Evolutionary conservation across 53 echinoderm and acorn worm genomes (phyloP), one percentile per base, ranked within the genome.

Genomic region (Echinarachnius parma): DNA sequence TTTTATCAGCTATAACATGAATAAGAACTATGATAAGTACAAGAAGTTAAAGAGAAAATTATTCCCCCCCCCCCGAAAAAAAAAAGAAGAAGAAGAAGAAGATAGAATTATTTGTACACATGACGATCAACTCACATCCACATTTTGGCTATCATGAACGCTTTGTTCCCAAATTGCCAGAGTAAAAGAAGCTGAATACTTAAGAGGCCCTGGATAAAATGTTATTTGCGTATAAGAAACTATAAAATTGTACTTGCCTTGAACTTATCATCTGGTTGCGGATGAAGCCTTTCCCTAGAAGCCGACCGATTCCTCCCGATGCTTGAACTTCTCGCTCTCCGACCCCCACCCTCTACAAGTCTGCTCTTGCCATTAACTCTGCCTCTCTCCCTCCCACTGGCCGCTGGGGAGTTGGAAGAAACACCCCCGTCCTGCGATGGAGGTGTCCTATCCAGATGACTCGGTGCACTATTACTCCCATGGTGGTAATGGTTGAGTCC

Each of bases 271-370:
- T 65, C 26, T 28, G 26, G 31, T 29, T 30, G 65, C 45, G 13
- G 59, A 21, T 45, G 55, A 27, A n/a, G 83, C 63, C 35, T 60
- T 57, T 28, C 86, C 34, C 81, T 66, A 14, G 83, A 83, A 3
- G 48, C 18, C 9, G 78, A 81, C 1, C 61, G 37, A 48, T 62
- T 75, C 35, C 92, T 80, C 28, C 77, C 78, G 3, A 37, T 50
- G 31, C 91, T 87, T 14, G 72, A 57, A 58, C 87, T 87, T 34
- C 87, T 69, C 5, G 33, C 64, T 56, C 87, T 80, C 24, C 83
- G 77, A 5, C 75, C 35, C 4, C 28, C 36, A 28, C 24, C 46
- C 21, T 2, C 23, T 21, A 18, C 54, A 3, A 16, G 31, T n/a
- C 60, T 56, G 3, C 13, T 20, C 52, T 29, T 45, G 34, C 62